Evolutionary conservation across 1,140 invertebrate genomes (phyloP).

Genomic region (Batillaria attramentaria): DNA sequence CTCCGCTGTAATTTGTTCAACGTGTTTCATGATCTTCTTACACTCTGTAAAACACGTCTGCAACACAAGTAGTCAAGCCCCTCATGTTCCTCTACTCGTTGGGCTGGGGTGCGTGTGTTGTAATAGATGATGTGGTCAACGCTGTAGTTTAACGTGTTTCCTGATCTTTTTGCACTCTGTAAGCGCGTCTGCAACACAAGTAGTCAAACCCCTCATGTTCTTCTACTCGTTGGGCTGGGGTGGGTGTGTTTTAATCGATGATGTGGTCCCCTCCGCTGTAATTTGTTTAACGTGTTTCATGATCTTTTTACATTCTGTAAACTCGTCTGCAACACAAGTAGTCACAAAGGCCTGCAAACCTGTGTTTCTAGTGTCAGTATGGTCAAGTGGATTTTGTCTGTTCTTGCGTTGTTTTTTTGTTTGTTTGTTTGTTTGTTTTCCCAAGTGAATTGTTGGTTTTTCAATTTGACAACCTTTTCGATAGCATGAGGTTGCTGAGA

Average conservation of each 20-base stretch:
- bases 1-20: neutral
- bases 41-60: neutral
- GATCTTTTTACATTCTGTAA: neutral
- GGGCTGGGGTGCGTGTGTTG: conserved; percentile 76
- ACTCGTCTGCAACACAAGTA: no score
- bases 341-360: no score
- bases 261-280: neutral
- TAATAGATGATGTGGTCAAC: neutral
- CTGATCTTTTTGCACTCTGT: neutral
- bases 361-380: no score
- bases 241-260: neutral
- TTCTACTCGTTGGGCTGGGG: neutral
- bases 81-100: conserved; percentile 73
- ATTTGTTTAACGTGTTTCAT: neutral
- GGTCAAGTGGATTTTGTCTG: no score
- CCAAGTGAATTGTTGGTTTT: neutral
- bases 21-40: neutral
- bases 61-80: no score
- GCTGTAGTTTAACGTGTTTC: neutral
- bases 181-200: neutral
- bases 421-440: neutral
- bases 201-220: neutral
- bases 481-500: no score
- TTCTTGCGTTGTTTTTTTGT: neutral
- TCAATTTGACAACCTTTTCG: neutral